Percentiles rank a stretch among this genome's conserved stretches.
These are phyloP conservation scores for Pseudolaguvia tuberculata DNA, from an alignment of 2,113 vertebrate species.

Conservation along the genomic window DNA sequence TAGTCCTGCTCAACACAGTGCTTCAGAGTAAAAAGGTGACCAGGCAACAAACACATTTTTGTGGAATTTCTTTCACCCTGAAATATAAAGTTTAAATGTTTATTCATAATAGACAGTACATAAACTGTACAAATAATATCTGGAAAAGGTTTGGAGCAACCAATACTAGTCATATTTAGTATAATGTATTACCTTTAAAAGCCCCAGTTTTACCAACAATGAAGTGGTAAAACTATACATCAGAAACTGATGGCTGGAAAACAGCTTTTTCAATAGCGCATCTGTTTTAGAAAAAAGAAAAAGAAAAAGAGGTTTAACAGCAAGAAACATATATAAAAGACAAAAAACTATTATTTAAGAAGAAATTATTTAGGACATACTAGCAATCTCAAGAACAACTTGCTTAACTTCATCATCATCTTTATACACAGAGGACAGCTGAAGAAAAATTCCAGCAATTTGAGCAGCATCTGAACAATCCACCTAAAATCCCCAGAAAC, in stretches of 20 bases:
- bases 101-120: not conserved
- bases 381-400: constrained; percentile 70
- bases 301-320: not conserved
- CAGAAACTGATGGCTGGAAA: constrained; percentile 76
- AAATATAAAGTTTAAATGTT: not conserved
- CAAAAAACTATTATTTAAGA: not conserved
- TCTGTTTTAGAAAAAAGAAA: constrained; percentile 62
- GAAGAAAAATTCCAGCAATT: constrained; percentile 82
- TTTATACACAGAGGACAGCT: constrained; percentile 87
- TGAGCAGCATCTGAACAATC: constrained; percentile 79
- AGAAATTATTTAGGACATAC: constrained; percentile 47
- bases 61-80: constrained; percentile 89
- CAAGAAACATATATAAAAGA: no score
- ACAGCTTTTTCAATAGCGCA: constrained; percentile 81
- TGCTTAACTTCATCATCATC: constrained; percentile 78
- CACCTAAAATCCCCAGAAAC: constrained; percentile 63
- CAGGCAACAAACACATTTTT: constrained; percentile 72
- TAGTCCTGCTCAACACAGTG: constrained; percentile 89
- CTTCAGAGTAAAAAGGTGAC: constrained; percentile 83
- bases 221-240: constrained; percentile 79
- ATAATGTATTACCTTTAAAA: constrained; percentile 83
- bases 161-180: not conserved
- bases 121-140: not conserved
- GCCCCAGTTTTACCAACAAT: constrained; percentile 83
- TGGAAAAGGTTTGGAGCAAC: not conserved